Evolutionary conservation across 2,113 vertebrate species (phyloP).

Genomic region (Mixornis gularis): DNA sequence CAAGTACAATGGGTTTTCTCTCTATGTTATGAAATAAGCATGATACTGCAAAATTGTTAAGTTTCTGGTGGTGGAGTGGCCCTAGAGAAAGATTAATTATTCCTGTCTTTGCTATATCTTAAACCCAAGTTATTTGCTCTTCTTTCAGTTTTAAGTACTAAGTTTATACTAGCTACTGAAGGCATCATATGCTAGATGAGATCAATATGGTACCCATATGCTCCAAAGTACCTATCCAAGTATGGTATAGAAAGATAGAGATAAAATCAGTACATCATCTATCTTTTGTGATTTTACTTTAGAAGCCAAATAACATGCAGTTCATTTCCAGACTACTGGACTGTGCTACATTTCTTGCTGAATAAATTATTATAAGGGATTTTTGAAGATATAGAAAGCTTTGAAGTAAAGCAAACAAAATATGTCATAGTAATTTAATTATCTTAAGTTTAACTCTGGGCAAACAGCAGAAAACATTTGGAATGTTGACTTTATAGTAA

Average conservation of each 20-base stretch:
- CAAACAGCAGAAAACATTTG: neutral
- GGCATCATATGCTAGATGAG: neutral
- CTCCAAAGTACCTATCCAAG: neutral
- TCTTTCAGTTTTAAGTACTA: neutral
- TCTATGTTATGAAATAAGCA: neutral
- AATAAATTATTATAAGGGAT: neutral
- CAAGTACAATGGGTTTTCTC: slow-evolving; percentile 72
- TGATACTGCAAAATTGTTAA: neutral
- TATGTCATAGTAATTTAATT: neutral
- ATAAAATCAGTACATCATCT: neutral
- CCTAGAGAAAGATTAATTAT: neutral
- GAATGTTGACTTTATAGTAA: neutral
- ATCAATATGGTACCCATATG: neutral
- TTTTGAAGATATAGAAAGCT: neutral
- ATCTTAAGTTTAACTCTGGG: neutral
- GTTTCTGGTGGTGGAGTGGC: neutral
- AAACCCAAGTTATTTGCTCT: neutral
- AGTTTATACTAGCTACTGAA: neutral
- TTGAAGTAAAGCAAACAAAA: neutral
- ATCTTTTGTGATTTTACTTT: neutral
- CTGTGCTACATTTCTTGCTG: neutral
- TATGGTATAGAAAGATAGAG: neutral
- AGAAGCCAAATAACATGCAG: neutral
- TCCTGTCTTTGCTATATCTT: neutral
- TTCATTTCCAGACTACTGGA: neutral